These are phyloP conservation scores for Engystomops pustulosus DNA, from an alignment of 2,113 vertebrate species.

Conservation along the genomic window DNA sequence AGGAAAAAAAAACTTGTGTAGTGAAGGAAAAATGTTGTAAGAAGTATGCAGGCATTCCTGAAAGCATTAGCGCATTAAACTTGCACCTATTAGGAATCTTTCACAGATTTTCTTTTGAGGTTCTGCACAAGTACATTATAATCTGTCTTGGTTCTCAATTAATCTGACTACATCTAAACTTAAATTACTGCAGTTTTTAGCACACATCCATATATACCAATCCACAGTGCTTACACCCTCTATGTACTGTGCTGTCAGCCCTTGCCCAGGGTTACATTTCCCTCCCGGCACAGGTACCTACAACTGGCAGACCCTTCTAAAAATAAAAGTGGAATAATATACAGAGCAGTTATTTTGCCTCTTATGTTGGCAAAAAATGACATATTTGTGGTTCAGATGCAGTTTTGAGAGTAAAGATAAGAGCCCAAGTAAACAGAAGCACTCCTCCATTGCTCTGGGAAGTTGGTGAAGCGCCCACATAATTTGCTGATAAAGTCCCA, in stretches of 20 bases:
- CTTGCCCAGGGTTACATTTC: not conserved
- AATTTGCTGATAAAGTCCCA: constrained; percentile 82
- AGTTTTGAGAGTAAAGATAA: constrained; percentile 76
- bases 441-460: constrained; percentile 73
- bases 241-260: not conserved
- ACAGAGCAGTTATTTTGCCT: not conserved
- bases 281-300: not conserved
- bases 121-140: constrained; percentile 28
- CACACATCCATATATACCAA: not conserved
- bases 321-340: constrained; percentile 26
- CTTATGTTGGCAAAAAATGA: constrained; percentile 43
- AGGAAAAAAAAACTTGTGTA: not conserved
- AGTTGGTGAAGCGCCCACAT: constrained; percentile 76
- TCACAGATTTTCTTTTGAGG: constrained; percentile 2
- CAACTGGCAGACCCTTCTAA: not conserved
- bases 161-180: not conserved
- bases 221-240: not conserved
- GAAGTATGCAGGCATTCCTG: constrained; percentile 23
- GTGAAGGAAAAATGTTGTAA: constrained; percentile 5
- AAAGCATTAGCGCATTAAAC: constrained; percentile 23
- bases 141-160: constrained; percentile 29
- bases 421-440: constrained; percentile 72
- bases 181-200: not conserved
- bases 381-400: constrained; percentile 71
- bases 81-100: constrained; percentile 10